Evolutionary conservation across 2,113 vertebrate species (phyloP).

Genomic region (Pseudopodoces humilis): DNA sequence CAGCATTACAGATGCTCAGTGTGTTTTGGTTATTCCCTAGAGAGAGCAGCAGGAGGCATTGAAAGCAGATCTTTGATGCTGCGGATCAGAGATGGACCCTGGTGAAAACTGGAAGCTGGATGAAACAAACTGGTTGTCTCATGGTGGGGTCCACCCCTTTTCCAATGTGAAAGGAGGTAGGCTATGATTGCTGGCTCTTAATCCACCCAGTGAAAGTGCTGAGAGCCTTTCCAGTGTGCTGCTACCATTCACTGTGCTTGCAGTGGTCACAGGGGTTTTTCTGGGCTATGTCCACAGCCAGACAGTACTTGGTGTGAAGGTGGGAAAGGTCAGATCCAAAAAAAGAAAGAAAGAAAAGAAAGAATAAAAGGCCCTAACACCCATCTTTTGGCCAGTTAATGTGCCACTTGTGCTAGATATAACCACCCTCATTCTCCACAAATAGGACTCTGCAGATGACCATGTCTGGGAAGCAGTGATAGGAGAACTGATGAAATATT

Average conservation of each 20-base stretch:
- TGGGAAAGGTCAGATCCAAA: background rate
- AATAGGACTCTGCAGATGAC: background rate
- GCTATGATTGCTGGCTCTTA: background rate
- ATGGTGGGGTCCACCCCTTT: slow-evolving; percentile 70
- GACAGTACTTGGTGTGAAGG: background rate
- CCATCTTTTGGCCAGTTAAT: background rate
- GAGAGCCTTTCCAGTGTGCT: background rate
- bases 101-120: slow-evolving; percentile 76
- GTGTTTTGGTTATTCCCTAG: slow-evolving; percentile 51
- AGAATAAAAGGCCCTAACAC: fast-evolving
- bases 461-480: background rate
- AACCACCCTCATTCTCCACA: background rate
- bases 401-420: background rate
- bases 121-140: slow-evolving; percentile 75
- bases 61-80: slow-evolving; percentile 47
- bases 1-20: background rate
- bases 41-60: background rate
- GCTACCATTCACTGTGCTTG: background rate
- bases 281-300: background rate
- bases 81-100: slow-evolving; percentile 72
- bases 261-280: background rate
- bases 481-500: background rate
- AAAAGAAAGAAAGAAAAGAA: no score
- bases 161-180: slow-evolving; percentile 66
- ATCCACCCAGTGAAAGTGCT: background rate